These are phyloP conservation scores for Carcharodon carcharias DNA, from an alignment of 2,797 vertebrate genomes.

Conservation along the genomic window DNA sequence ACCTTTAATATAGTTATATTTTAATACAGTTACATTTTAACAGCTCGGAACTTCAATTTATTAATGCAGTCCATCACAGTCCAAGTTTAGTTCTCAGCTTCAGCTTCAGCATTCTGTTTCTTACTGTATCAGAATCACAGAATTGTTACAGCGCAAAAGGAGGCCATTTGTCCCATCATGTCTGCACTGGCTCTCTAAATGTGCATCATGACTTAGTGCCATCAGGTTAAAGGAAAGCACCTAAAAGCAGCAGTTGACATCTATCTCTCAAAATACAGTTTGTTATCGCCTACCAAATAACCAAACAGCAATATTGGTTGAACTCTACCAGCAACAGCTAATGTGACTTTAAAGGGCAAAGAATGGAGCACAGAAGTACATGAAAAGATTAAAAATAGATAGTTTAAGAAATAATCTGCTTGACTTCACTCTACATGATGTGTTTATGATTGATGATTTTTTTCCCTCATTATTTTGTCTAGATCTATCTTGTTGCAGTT, in stretches of 20 bases:
- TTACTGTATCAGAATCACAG: too few species aligned
- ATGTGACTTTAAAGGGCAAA: not conserved
- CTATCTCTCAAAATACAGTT: not conserved
- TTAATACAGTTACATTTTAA: not conserved
- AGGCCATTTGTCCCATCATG: too few species aligned
- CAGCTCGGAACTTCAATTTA: not conserved
- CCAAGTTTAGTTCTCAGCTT: not conserved
- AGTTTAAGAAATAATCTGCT: not conserved
- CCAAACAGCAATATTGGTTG: not conserved
- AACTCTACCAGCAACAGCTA: not conserved
- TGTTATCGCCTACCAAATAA: not conserved
- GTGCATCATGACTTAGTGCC: too few species aligned
- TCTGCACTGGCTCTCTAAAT: too few species aligned
- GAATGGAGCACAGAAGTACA: not conserved
- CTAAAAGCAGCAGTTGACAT: not conserved
- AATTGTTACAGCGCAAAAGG: too few species aligned
- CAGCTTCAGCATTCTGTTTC: not conserved
- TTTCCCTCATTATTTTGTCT: conserved; percentile 46
- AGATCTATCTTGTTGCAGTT: conserved; percentile 88
- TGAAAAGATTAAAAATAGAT: not conserved
- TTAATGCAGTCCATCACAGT: not conserved
- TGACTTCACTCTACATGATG: not conserved
- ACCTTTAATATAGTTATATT: not conserved
- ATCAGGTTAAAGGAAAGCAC: not conserved
- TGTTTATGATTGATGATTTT: conserved; percentile 44